phyloP scores from a whole-genome alignment of 2,888 invertebrate genomes.

The Spilarctia lutea region DNA sequence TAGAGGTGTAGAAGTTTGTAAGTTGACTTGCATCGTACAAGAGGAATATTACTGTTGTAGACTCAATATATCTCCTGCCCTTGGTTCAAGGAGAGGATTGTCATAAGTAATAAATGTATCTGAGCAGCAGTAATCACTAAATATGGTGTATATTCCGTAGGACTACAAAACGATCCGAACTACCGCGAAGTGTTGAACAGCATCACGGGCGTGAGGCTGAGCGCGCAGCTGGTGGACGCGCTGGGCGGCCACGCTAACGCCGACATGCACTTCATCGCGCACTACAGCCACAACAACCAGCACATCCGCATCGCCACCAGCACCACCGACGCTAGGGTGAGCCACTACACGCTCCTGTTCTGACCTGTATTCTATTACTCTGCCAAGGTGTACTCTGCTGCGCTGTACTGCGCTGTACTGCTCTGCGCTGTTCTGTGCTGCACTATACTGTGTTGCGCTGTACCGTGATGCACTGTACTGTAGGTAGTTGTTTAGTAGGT shows the following conservation, averaged over 20 bases:
- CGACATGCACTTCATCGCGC: slow-evolving; percentile 90
- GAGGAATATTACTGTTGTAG: background rate
- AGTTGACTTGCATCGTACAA: too few relatives aligned
- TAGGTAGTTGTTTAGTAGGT: too few relatives aligned
- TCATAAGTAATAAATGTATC: too few relatives aligned
- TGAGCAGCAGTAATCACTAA: background rate
- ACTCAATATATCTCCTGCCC: too few relatives aligned
- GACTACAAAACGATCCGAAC: slow-evolving; percentile 85
- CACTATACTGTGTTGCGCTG: too few relatives aligned
- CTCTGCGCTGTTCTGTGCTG: too few relatives aligned
- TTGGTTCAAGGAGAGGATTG: too few relatives aligned
- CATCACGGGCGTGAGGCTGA: slow-evolving; percentile 89
- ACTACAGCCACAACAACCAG: slow-evolving; percentile 93
- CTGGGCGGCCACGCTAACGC: slow-evolving; percentile 89
- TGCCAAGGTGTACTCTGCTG: too few relatives aligned
- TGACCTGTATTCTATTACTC: background rate
- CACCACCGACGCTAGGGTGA: slow-evolving; percentile 91
- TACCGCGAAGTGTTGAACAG: slow-evolving; percentile 89
- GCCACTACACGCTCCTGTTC: background rate
- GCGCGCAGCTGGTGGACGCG: slow-evolving; percentile 90
- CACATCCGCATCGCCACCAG: slow-evolving; percentile 95
- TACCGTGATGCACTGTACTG: too few relatives aligned
- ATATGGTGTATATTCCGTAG: slow-evolving; percentile 46
- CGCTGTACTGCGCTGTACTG: background rate
- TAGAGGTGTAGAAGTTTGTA: too few relatives aligned